These are phyloP conservation scores for Clarias macrocephalus DNA, from an alignment of 2,113 vertebrate species.

Conservation along the genomic window DNA sequence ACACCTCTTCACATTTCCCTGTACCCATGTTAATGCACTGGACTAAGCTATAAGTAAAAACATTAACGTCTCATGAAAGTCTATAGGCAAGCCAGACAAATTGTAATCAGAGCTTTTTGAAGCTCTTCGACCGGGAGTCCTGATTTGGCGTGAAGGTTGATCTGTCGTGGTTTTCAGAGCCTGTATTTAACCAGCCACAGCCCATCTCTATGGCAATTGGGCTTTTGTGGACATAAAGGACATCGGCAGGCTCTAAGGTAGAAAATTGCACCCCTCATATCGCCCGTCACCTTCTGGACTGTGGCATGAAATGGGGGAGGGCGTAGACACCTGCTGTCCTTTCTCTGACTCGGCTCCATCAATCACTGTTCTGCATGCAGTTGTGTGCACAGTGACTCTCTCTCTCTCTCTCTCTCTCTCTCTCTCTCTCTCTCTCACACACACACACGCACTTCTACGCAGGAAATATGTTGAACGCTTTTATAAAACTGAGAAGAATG, in stretches of 20 bases:
- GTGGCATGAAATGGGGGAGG: slow-evolving; percentile 24
- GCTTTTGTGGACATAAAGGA: slow-evolving; percentile 22
- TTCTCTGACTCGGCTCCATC: slow-evolving; percentile 33
- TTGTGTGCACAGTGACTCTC: neutral
- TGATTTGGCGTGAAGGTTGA: neutral
- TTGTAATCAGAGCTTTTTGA: slow-evolving; percentile 19
- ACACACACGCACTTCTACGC: neutral
- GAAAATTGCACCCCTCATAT: slow-evolving; percentile 36
- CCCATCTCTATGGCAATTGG: neutral
- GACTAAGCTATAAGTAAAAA: neutral
- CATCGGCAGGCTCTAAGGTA: slow-evolving; percentile 5
- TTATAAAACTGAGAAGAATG: slow-evolving; percentile 39
- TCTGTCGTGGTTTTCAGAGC: neutral
- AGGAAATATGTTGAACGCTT: slow-evolving; percentile 30
- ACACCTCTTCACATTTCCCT: slow-evolving; percentile 2
- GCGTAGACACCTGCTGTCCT: slow-evolving; percentile 39
- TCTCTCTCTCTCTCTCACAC: no score
- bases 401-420: no score
- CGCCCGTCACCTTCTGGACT: slow-evolving; percentile 32
- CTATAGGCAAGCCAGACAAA: slow-evolving; percentile 4
- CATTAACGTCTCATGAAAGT: neutral
- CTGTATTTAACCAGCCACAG: neutral
- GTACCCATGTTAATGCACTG: neutral
- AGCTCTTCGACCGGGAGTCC: neutral
- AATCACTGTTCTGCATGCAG: slow-evolving; percentile 39